phyloP scores from a whole-genome alignment of 2,888 invertebrate genomes.

The Arge pagana region DNA sequence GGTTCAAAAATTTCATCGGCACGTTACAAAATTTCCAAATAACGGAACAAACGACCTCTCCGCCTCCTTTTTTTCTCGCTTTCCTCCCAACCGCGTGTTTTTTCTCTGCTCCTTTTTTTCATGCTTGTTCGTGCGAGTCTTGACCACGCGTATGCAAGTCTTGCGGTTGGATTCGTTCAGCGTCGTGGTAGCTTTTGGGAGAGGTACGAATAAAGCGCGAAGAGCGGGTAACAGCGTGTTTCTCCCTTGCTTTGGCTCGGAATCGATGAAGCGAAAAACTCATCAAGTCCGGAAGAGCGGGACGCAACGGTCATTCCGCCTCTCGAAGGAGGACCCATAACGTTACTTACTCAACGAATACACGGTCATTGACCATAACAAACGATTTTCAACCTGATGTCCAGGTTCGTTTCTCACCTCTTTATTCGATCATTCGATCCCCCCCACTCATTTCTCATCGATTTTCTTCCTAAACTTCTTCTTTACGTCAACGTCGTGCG shows the following conservation, averaged over 20 bases:
- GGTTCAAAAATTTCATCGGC: conserved; percentile 19
- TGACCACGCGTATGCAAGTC: neutral
- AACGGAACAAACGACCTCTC: conserved; percentile 6
- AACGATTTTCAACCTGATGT: no score
- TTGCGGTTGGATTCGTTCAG: conserved; percentile 16
- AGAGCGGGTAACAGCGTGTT: neutral
- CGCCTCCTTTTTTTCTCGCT: no score
- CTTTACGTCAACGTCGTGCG: conserved; percentile 6
- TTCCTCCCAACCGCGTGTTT: no score
- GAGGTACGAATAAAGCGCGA: neutral
- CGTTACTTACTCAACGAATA: conserved; percentile 8
- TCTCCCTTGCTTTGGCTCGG: conserved; percentile 12
- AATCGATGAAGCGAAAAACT: conserved; percentile 46
- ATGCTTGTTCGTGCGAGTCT: neutral
- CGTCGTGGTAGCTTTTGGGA: conserved; percentile 13
- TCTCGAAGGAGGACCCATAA: conserved; percentile 18
- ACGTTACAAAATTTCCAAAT: conserved; percentile 10
- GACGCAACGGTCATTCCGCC: no score
- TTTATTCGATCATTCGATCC: no score
- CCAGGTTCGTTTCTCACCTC: no score
- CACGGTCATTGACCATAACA: conserved; percentile 19
- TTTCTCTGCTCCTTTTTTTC: no score
- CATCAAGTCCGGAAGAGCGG: conserved; percentile 35
- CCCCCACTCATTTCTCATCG: conserved; percentile 8
- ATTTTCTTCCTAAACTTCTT: conserved; percentile 14